phyloP scores from a whole-genome alignment of 1,140 invertebrate species.

The Bombus balteatus region DNA sequence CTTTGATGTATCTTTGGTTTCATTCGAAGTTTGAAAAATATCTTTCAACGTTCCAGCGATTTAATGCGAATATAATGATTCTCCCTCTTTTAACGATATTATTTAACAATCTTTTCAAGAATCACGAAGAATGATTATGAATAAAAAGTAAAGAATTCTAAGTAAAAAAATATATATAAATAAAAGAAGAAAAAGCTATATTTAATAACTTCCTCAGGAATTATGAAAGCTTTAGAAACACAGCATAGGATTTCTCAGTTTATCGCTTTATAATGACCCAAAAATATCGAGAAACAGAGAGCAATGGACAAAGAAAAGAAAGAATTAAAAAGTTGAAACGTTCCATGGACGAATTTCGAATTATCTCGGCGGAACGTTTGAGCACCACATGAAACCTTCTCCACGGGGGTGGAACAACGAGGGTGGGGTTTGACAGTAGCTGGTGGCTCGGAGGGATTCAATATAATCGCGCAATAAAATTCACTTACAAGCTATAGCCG shows the following conservation, averaged over 20 bases:
- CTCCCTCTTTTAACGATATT: too few species aligned
- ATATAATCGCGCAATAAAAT: conserved; percentile 82
- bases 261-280: too few species aligned
- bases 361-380: conserved; percentile 65
- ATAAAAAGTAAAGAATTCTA: neutral
- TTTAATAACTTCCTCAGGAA: neutral
- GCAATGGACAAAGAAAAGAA: neutral
- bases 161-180: neutral
- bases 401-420: conserved; percentile 54
- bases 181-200: neutral
- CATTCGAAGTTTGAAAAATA: too few species aligned
- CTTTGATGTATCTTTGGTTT: neutral
- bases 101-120: neutral
- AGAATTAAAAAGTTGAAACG: neutral
- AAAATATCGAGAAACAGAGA: neutral
- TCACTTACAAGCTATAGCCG: conserved; percentile 75
- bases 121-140: rapidly evolving
- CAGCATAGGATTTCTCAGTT: too few species aligned
- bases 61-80: neutral
- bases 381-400: conserved; percentile 66
- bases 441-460: conserved; percentile 76
- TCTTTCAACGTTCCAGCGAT: too few species aligned
- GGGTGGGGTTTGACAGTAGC: conserved; percentile 63
- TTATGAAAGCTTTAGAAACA: too few species aligned
- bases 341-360: conserved; percentile 60